Evolutionary conservation across 1,140 invertebrate genomes (phyloP).

Genomic region (Cheumatopsyche charites): DNA sequence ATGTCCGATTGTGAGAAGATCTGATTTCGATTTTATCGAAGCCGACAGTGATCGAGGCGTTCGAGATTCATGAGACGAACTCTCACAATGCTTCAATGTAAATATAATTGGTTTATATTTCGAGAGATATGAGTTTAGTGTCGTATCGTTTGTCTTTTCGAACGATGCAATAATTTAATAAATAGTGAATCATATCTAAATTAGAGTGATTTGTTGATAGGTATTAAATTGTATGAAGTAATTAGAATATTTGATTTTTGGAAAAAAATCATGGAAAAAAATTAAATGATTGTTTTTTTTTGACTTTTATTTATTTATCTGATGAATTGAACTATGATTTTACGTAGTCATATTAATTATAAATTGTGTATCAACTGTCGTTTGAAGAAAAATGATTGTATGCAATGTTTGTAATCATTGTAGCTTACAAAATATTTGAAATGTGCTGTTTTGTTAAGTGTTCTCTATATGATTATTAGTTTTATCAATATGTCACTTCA

Average conservation of each 20-base stretch:
- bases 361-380: too few relatives aligned
- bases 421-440: too few relatives aligned
- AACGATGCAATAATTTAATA: conserved; percentile 3
- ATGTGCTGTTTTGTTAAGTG: too few relatives aligned
- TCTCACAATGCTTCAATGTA: conserved; percentile 5
- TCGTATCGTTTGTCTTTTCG: neutral
- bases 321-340: too few relatives aligned
- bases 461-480: too few relatives aligned
- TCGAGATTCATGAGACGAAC: conserved; percentile 26
- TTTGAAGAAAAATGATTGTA: too few relatives aligned
- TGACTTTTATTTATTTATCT: neutral
- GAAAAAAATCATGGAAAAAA: neutral
- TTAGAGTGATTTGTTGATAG: conserved; percentile 24
- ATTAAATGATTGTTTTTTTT: neutral
- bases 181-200: conserved; percentile 32
- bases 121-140: neutral
- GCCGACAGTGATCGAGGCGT: neutral
- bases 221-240: conserved; percentile 21
- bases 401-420: too few relatives aligned
- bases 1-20: neutral
- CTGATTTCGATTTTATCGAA: conserved; percentile 4
- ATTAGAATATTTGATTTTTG: neutral
- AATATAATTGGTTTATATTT: conserved; percentile 11
- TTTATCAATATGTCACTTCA: too few relatives aligned
- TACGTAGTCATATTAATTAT: too few relatives aligned